These are phyloP conservation scores for Porites lutea DNA, from an alignment of 64 coral and sea anemone species.

Conservation along the genomic window DNA sequence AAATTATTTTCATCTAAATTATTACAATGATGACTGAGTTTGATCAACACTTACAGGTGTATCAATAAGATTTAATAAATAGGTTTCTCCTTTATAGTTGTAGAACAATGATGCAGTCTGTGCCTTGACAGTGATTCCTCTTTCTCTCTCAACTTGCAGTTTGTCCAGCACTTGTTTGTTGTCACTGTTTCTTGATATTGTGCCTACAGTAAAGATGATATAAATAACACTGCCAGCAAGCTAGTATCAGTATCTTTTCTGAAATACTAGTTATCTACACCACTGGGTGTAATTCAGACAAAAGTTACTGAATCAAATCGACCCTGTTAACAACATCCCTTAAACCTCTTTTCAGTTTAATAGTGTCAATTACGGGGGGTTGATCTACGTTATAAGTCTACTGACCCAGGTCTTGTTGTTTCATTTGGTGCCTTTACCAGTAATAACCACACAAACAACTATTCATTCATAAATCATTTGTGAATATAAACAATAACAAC, in stretches of 20 bases:
- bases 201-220: conserved; percentile 47
- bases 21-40: neutral
- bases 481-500: too few species aligned
- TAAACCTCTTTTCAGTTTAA: too few species aligned
- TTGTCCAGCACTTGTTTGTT: conserved; percentile 99
- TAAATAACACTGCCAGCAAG: neutral
- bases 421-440: too few species aligned
- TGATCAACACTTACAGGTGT: conserved; percentile 85
- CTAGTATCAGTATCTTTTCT: neutral
- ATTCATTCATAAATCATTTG: too few species aligned
- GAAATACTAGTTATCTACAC: neutral
- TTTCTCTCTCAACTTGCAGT: conserved; percentile 97
- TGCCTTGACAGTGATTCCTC: conserved; percentile 99
- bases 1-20: too few species aligned
- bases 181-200: conserved; percentile 81
- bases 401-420: too few species aligned
- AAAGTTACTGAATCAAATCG: too few species aligned
- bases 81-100: conserved; percentile 75
- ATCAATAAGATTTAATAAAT: conserved; percentile 97
- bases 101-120: conserved; percentile 97
- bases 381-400: too few species aligned
- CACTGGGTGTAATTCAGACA: too few species aligned
- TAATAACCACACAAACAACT: too few species aligned
- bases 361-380: too few species aligned
- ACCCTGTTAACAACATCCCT: too few species aligned